Percentiles rank a stretch among this genome's conserved stretches.
These are phyloP conservation scores for Antechinus flavipes DNA, from an alignment of 2,113 vertebrate species.

Conservation along the genomic window DNA sequence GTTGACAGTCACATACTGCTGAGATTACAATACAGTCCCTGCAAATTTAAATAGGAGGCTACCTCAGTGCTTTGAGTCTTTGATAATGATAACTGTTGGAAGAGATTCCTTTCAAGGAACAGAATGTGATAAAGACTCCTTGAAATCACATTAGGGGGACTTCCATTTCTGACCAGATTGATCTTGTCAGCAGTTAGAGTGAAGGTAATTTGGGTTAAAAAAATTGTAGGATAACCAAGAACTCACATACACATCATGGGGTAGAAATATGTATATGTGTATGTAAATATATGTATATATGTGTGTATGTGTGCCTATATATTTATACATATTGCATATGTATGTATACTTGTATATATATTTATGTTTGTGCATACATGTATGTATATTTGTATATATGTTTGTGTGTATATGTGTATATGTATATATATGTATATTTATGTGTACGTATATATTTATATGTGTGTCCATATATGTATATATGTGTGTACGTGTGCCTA, in stretches of 20 bases:
- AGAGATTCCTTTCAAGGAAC: conserved; percentile 68
- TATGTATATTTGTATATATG: too few relatives aligned
- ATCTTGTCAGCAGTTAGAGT: conserved; percentile 36
- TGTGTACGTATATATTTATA: too few relatives aligned
- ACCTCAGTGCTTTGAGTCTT: conserved; percentile 67
- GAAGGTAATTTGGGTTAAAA: conserved; percentile 45
- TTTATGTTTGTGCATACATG: too few relatives aligned
- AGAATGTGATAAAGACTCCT: conserved; percentile 41
- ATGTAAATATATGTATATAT: too few relatives aligned
- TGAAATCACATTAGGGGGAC: conserved; percentile 56
- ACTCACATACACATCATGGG: conserved; percentile 32
- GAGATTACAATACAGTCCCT: conserved; percentile 85
- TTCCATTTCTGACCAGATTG: conserved; percentile 58
- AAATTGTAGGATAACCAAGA: conserved; percentile 50
- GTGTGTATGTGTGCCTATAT: too few relatives aligned
- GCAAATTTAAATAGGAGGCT: conserved; percentile 84
- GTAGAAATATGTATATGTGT: conserved; percentile 60
- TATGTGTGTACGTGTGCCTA: too few relatives aligned
- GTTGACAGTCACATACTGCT: conserved; percentile 89
- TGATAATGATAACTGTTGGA: conserved; percentile 67
- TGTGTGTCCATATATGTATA: too few relatives aligned
- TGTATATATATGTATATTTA: too few relatives aligned
- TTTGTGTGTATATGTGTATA: too few relatives aligned
- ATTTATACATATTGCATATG: too few relatives aligned
- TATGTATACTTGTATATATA: too few relatives aligned